Base-by-base conservation (phyloP, 2,888 invertebrate genomes). In the Tetranychus piercei region DNA sequence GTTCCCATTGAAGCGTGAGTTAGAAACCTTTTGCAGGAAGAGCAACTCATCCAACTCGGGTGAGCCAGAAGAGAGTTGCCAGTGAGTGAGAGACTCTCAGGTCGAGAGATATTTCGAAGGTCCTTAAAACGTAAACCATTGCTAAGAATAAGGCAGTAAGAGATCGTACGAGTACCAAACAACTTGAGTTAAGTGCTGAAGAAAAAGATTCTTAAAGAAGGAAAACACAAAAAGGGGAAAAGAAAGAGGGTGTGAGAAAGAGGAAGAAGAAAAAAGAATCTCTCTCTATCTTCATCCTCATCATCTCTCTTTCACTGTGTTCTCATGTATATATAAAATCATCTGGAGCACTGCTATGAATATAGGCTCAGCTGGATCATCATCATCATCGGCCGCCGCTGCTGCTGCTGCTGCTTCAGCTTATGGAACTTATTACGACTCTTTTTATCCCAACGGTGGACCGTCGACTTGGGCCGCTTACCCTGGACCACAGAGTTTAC, bases 351-450 rank as follows among this genome's bases (percentile, higher is more conserved):
- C 18, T 22, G 71, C 18, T n/a, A 75, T 75, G 75, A 75, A 75
- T 75, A 75, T 75, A 75, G 75, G 75, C 73, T 75, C 75, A 43
- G 73, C 75, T 15, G 72, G 22, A 44, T 73, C 75, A 22, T 67
- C 75, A 6, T 75, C 75, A 66, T 66, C 34, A 34, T 34, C 34
- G 34, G 34, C 34, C 34, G 34, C 34, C 5, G 34, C 34, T 5
- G 34, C 34, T 34, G 34, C 75, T 20, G 69, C 66, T 66, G n/a
- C 18, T 66, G n/a, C 66, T 20, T 66, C 18, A 20, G n/a, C 73
- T 18, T 73, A 73, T 43, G 75, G 75, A 20, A 45, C 76, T 65
- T 76, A 75, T 72, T 76, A 76, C 67, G 76, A 76, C 18, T 72
- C 76, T 15, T 76, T 76, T 70, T 76, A 76, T n/a, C n/a, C 71